Evolutionary conservation across 2,888 invertebrate genomes (phyloP).

Genomic region (Alcis repandata): DNA sequence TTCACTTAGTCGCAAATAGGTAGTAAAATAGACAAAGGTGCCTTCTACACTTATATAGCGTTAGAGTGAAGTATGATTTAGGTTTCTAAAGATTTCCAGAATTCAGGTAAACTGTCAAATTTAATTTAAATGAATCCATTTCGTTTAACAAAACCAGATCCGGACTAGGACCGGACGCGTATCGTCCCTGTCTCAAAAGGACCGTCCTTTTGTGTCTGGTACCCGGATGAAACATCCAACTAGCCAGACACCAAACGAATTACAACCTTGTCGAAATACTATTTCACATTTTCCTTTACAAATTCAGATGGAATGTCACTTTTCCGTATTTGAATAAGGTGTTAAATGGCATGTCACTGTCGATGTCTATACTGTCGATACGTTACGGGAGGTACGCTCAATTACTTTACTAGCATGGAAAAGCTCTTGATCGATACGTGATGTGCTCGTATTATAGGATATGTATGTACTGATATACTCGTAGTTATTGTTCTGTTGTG

Average conservation of each 20-base stretch:
- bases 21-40: neutral
- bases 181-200: slow-evolving; percentile 25
- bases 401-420: slow-evolving; percentile 38
- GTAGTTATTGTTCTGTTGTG: neutral
- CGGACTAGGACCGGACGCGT: slow-evolving; percentile 20
- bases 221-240: slow-evolving; percentile 11
- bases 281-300: neutral
- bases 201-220: slow-evolving; percentile 26
- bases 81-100: slow-evolving; percentile 1
- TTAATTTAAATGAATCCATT: slow-evolving; percentile 18
- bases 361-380: slow-evolving; percentile 11
- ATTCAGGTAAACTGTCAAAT: slow-evolving; percentile 14
- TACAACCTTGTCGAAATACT: slow-evolving; percentile 13
- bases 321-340: slow-evolving; percentile 7
- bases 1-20: neutral
- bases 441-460: neutral
- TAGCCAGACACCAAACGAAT: slow-evolving; percentile 1
- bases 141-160: slow-evolving; percentile 18
- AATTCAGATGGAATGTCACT: neutral
- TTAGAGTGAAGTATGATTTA: neutral
- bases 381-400: slow-evolving; percentile 40
- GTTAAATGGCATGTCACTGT: neutral
- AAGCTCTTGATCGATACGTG: slow-evolving; percentile 18
- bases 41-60: neutral
- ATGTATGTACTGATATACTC: neutral